Conservation (phyloP, 2,797 vertebrate species). For the Sardinella longiceps region DNA sequence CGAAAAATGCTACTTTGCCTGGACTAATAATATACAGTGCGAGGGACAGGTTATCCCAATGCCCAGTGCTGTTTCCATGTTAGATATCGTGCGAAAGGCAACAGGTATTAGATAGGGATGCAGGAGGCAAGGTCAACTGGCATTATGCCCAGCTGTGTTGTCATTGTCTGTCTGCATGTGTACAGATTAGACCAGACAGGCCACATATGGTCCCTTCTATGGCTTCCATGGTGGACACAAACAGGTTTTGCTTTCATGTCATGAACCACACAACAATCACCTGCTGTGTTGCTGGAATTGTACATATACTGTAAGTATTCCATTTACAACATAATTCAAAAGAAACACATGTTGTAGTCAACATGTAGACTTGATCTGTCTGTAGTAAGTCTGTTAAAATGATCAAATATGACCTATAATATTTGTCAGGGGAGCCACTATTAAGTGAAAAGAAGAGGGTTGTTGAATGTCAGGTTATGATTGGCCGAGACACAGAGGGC, state of each 20-base stretch:
- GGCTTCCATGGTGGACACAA: neutral
- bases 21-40: too few relatives aligned
- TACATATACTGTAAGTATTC: neutral
- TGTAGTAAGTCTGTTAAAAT: too few relatives aligned
- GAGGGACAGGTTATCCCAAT: neutral
- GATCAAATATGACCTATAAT: too few relatives aligned
- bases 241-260: neutral
- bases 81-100: neutral
- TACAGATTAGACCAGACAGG: neutral
- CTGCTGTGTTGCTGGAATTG: neutral
- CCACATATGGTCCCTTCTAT: neutral
- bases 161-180: neutral
- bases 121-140: neutral
- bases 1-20: too few relatives aligned
- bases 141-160: neutral
- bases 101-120: neutral
- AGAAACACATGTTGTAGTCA: neutral
- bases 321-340: neutral
- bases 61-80: neutral
- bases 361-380: neutral
- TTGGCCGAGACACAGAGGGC: conserved; percentile 38
- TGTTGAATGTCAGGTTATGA: conserved; percentile 24
- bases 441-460: neutral
- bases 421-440: neutral
- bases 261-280: neutral